Percentiles rank a stretch among this genome's conserved stretches.
Evolutionary conservation across 64 coral and sea anemone species (phyloP).

Genomic region (Montipora cactus): DNA sequence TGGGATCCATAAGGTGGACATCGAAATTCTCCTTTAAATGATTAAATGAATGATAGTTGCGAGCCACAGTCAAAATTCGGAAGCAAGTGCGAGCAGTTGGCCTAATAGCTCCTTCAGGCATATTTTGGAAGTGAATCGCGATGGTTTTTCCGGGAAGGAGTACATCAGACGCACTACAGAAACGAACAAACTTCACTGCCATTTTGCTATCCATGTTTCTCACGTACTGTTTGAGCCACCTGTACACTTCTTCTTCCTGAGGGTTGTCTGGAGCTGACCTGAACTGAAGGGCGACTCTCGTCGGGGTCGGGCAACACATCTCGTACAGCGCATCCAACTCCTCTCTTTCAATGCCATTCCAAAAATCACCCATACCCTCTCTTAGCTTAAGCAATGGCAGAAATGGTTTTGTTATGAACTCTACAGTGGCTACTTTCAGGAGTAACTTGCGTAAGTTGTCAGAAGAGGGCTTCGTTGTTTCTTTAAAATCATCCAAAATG

Average conservation of each 20-base stretch:
- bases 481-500: conserved; percentile 50
- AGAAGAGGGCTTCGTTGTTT: conserved; percentile 14
- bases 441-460: conserved; percentile 14
- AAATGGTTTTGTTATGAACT: conserved; percentile 56
- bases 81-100: conserved; percentile 50
- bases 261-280: not conserved
- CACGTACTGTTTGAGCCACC: not conserved
- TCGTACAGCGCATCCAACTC: conserved; percentile 28
- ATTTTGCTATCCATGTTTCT: not conserved
- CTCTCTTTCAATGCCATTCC: not conserved
- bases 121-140: not conserved
- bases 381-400: not conserved
- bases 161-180: not conserved
- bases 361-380: conserved; percentile 59
- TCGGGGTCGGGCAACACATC: conserved; percentile 6
- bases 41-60: conserved; percentile 35
- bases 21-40: conserved; percentile 36
- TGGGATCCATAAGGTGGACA: conserved; percentile 11
- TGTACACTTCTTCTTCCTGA: conserved; percentile 32
- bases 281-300: not conserved
- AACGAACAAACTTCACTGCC: conserved; percentile 11
- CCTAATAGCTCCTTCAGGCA: conserved; percentile 5
- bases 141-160: conserved; percentile 3
- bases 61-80: not conserved
- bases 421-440: conserved; percentile 4